Evolutionary conservation across 1,140 invertebrate species (phyloP).

Genomic region (Aphelinus certus): DNA sequence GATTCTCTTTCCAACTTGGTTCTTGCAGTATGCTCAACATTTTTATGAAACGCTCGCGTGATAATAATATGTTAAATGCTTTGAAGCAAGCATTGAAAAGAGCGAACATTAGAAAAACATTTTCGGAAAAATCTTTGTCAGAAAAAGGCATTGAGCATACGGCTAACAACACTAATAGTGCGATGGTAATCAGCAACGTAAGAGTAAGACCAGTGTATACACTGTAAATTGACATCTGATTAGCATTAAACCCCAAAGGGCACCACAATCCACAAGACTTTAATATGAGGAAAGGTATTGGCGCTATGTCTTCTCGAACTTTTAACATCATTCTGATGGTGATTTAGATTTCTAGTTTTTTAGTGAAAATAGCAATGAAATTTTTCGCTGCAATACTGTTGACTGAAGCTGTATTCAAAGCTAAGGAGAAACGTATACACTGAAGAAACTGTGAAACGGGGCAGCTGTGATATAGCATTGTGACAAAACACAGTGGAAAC

Average conservation of each 20-base stretch:
- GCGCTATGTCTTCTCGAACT: constrained; percentile 12
- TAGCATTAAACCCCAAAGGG: not conserved
- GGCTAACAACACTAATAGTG: not conserved
- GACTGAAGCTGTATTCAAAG: too few species aligned
- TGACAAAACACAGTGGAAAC: too few species aligned
- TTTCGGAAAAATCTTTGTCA: constrained; percentile 26
- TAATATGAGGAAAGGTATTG: constrained; percentile 22
- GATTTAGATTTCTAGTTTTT: too few species aligned
- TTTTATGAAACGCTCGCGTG: constrained; percentile 10
- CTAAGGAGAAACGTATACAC: too few species aligned
- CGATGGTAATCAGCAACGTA: not conserved
- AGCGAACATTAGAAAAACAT: constrained; percentile 35
- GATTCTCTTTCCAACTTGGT: constrained; percentile 6
- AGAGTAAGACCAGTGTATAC: constrained; percentile 1
- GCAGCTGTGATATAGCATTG: too few species aligned
- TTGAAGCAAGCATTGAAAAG: constrained; percentile 33
- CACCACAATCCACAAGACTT: constrained; percentile 30
- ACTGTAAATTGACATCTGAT: not conserved
- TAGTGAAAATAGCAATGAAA: too few species aligned
- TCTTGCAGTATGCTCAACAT: constrained; percentile 15
- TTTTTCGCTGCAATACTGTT: too few species aligned
- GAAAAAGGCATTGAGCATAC: constrained; percentile 7
- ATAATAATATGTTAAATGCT: constrained; percentile 23
- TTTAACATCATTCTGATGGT: not conserved
- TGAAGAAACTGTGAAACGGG: too few species aligned